phyloP scores from a whole-genome alignment of 2,888 invertebrate species.

The Phyto melanocephala region DNA sequence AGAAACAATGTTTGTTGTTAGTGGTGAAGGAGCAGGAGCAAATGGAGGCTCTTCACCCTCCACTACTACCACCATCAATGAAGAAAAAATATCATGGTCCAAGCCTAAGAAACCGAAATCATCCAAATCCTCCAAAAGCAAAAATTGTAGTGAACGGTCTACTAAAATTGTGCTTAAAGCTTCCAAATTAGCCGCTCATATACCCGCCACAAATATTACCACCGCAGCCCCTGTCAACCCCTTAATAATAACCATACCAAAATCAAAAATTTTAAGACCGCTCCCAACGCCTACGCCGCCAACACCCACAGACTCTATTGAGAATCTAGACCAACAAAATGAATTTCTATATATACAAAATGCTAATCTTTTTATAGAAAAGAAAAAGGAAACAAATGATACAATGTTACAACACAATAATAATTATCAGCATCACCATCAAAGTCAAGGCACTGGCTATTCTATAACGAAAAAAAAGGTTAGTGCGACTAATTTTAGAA shows the following conservation, averaged over 20 bases:
- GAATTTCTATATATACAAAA: neutral
- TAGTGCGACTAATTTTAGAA: neutral
- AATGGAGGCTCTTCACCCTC: slow-evolving; percentile 43
- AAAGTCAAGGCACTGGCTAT: neutral
- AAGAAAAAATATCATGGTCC: slow-evolving; percentile 10
- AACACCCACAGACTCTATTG: neutral
- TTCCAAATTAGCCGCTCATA: slow-evolving; percentile 36
- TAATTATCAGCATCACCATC: neutral
- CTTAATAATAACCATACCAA: slow-evolving; percentile 49
- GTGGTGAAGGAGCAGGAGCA: neutral
- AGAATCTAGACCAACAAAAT: neutral
- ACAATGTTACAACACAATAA: neutral
- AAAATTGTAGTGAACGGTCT: slow-evolving; percentile 24
- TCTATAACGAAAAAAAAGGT: neutral
- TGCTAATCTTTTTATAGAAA: slow-evolving; percentile 29
- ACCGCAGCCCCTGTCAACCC: neutral
- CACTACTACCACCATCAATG: slow-evolving; percentile 41
- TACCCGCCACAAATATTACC: neutral
- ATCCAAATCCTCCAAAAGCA: slow-evolving; percentile 34
- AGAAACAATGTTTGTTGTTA: neutral
- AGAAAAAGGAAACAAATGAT: neutral
- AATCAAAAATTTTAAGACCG: slow-evolving; percentile 29
- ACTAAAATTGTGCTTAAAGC: slow-evolving; percentile 43
- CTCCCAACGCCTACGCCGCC: neutral
- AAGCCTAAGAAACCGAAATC: slow-evolving; percentile 48